Base-by-base conservation (phyloP, 2,797 vertebrate species). In the Enteromius mattozi region DNA sequence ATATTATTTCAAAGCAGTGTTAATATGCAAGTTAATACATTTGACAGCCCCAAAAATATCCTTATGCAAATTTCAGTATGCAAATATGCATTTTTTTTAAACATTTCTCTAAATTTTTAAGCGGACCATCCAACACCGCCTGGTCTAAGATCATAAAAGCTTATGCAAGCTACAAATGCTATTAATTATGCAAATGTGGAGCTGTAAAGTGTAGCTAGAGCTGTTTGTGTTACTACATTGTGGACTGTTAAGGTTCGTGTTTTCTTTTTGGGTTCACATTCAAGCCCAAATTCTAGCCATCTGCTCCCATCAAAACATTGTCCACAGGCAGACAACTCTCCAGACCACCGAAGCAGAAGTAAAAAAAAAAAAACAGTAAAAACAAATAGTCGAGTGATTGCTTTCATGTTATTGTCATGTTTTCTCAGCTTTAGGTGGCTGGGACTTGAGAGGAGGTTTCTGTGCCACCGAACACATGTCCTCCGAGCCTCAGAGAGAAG, bases 401-500 rank as follows among this genome's bases (percentile, higher is more conserved):
- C 10, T 75, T 75, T 54, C 5, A 21, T 75, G 30, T 35, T 27
- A 21, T 56, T 54, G 24, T 40, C 27, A 27, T 80, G 33, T 80
- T 49, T 74, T 27, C 30, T 82, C 17, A 72, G 27, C 37, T 61
- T 35, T 12, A 61, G 68, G 24, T 45, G 17, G 3, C 24, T 72
- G 37, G 51, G 51, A 35, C 40, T 42, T 33, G 37, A 49, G 27
- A 47, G 19, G 27, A n/a, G 27, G 27, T 66, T 35, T 72, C 37
- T 59, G 27, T 47, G 69, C 45, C 69, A 47, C 19, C 45, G 33
- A 63, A 65, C 70, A 65, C 30, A 37, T 82, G 80, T 82, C 17
- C 19, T 74, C 21, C 21, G n/a, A 63, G 33, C 56, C 70, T 30
- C 14, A 65, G 42, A 74, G 70, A 65, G 40, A 74, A 45, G 6